Percentiles rank a stretch among this genome's conserved stretches.
Evolutionary conservation across 2,888 invertebrate genomes (phyloP).

Genomic region (Cosmia pyralina): DNA sequence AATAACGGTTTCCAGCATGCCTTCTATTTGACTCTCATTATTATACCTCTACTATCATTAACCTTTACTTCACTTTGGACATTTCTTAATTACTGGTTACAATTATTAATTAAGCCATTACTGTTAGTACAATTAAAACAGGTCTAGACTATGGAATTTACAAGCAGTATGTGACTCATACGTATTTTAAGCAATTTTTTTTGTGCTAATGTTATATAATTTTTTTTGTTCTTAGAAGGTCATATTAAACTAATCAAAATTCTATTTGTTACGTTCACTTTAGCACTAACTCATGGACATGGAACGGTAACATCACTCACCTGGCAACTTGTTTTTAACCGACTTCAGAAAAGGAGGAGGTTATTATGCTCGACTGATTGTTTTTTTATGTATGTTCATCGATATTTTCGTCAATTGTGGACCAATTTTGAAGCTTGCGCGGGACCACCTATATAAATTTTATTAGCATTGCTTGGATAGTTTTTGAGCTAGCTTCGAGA

Average conservation of each 20-base stretch:
- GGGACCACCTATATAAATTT: too few relatives aligned
- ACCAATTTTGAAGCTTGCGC: too few relatives aligned
- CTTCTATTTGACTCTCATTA: neutral
- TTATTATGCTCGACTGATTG: too few relatives aligned
- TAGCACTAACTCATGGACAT: conserved; percentile 12
- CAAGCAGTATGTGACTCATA: neutral
- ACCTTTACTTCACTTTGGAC: neutral
- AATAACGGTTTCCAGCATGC: too few relatives aligned
- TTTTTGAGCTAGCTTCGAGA: too few relatives aligned
- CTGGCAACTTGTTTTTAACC: neutral
- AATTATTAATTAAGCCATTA: conserved; percentile 19
- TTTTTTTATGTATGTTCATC: too few relatives aligned
- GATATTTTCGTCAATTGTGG: too few relatives aligned
- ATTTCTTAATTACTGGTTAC: conserved; percentile 3
- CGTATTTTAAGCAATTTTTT: conserved; percentile 11
- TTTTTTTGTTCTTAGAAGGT: conserved; percentile 41
- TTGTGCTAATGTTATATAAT: neutral
- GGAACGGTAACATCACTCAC: neutral
- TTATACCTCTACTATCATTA: neutral
- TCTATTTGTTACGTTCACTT: conserved; percentile 42
- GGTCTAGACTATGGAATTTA: conserved; percentile 2
- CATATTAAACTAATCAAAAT: conserved; percentile 18
- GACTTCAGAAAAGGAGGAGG: too few relatives aligned
- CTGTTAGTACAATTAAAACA: conserved; percentile 10
- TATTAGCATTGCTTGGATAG: too few relatives aligned